Base-by-base conservation (phyloP, 2,888 invertebrate genomes). In the Drosophila mercatorum region DNA sequence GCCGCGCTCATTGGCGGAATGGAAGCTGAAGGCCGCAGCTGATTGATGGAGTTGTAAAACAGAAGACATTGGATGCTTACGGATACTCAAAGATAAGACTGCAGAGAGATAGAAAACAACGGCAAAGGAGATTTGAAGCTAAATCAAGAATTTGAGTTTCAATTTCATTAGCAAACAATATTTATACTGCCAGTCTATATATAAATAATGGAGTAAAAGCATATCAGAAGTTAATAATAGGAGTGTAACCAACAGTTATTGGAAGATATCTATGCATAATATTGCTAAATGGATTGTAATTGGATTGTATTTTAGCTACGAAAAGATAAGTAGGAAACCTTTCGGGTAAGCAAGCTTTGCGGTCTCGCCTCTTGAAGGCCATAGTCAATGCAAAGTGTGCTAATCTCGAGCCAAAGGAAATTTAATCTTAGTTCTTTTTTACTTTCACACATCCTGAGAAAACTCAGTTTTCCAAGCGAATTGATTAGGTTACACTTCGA, bases 51-150 rank as follows among this genome's bases (percentile, higher is more conserved):
- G 17, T 4, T 12, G 12, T 51, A 36, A 11, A 34, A 6, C 6
- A 5, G 3, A 34, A 11, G 3, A 12, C 6, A 51, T 31, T 49
- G n/a, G 5, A 5, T 26, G 10, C n/a, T 14, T n/a, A n/a, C 2
- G 2, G 22, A 31, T 2, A 1, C n/a, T 2, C 22, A 34, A 2
- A 22, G 51, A 51, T 51, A 7, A 51, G 36, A 51, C 12, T 36
- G 17, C 17, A 10, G 2, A n/a, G 0, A 49, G n/a, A n/a, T 8
- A 8, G 10, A 31, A 5, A 31, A 31, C 10, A 31, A 31, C 10
- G 10, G 10, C n/a, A n/a, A 31, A 28, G 10, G 1, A 10, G n/a
- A 2, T 1, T n/a, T 10, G 0, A n/a, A 14, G 0, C 0, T 2
- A 2, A 47, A 28, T 8, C 8, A 47, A 14, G 14, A 31, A 14